phyloP scores from a whole-genome alignment of 2,888 invertebrate species.

The Acleris literana region DNA sequence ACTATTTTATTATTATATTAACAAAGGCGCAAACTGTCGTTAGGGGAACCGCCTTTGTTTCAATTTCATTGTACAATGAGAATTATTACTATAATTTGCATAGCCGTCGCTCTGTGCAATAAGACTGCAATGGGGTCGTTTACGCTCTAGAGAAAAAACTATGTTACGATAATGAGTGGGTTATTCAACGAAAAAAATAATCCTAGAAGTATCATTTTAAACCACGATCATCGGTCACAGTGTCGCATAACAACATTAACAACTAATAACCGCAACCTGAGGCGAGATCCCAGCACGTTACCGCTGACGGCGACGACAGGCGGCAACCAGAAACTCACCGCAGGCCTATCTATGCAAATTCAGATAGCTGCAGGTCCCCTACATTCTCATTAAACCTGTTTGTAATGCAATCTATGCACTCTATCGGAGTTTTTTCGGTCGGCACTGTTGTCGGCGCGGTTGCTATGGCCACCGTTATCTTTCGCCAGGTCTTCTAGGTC shows the following conservation, averaged over 20 bases:
- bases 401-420: constrained; percentile 81
- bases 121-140: constrained; percentile 31
- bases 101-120: constrained; percentile 47
- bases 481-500: constrained; percentile 48
- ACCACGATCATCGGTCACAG: too few species aligned
- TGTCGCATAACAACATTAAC: too few species aligned
- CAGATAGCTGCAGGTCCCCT: constrained; percentile 59
- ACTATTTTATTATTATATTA: constrained; percentile 73
- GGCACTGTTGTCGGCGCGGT: constrained; percentile 66
- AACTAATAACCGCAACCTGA: too few species aligned
- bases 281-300: too few species aligned
- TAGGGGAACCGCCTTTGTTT: constrained; percentile 73
- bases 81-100: constrained; percentile 73
- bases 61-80: constrained; percentile 65
- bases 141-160: neutral
- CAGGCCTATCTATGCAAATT: constrained; percentile 75
- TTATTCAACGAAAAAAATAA: too few species aligned
- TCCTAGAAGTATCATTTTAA: too few species aligned
- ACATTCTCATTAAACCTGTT: constrained; percentile 69
- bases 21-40: constrained; percentile 69
- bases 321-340: constrained; percentile 29
- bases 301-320: constrained; percentile 13
- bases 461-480: constrained; percentile 66
- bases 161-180: too few species aligned
- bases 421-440: constrained; percentile 74